A percentile compares a stretch with the other conserved stretches of the same genome.
Evolutionary conservation across 2,888 invertebrate species (phyloP).

Genomic region (Tetheella fluctuosa): DNA sequence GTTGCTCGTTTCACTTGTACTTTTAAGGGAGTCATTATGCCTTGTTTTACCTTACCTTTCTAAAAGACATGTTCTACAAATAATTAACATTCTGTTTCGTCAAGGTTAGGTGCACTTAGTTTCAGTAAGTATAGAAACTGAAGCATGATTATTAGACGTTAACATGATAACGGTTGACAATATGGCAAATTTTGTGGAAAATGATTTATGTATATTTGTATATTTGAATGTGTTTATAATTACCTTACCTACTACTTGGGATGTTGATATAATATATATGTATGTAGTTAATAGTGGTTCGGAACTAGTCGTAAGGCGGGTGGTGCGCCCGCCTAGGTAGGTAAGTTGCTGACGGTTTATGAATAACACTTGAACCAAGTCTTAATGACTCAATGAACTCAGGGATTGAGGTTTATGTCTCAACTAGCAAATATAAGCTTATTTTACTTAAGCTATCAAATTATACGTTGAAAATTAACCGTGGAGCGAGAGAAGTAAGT

Average conservation of each 20-base stretch:
- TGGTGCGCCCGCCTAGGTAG: not conserved
- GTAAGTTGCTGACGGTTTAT: not conserved
- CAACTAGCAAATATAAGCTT: constrained; percentile 2
- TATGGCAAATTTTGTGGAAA: too few species aligned
- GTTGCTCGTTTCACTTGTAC: constrained; percentile 20
- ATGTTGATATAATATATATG: not conserved
- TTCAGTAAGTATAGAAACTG: too few species aligned
- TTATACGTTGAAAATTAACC: constrained; percentile 12
- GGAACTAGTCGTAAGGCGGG: not conserved
- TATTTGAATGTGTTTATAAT: too few species aligned
- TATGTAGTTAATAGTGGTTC: not conserved
- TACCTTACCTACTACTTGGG: too few species aligned
- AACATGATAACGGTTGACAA: too few species aligned
- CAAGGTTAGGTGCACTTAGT: too few species aligned
- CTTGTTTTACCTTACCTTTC: too few species aligned
- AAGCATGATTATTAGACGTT: too few species aligned
- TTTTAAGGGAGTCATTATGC: too few species aligned
- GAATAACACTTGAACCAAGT: not conserved
- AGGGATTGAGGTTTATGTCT: constrained; percentile 8
- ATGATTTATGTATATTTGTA: too few species aligned
- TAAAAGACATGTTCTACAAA: too few species aligned
- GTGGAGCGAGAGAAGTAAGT: constrained; percentile 1
- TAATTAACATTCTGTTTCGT: too few species aligned
- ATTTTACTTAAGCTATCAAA: constrained; percentile 6
- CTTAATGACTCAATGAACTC: not conserved